Evolutionary conservation across 2,888 invertebrate species (phyloP).

Genomic region (Aporophyla nigra): DNA sequence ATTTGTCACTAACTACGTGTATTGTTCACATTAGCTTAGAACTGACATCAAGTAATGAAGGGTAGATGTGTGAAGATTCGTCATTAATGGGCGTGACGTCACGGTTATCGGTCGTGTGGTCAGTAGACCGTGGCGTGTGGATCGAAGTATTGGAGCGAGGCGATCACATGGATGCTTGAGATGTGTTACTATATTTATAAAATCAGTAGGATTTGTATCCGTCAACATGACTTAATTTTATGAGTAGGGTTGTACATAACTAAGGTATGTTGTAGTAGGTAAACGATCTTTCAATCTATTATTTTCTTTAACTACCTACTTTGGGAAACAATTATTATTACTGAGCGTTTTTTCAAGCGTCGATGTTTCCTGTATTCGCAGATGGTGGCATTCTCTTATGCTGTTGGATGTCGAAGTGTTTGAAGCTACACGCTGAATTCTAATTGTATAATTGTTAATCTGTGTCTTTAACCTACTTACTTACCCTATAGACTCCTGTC

Average conservation of each 20-base stretch:
- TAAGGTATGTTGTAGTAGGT: not conserved
- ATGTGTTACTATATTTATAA: not conserved
- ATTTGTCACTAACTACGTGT: slow-evolving; percentile 12
- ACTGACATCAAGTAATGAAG: slow-evolving; percentile 2
- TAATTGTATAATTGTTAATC: too few relatives aligned
- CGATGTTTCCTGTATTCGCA: too few relatives aligned
- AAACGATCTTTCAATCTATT: not conserved
- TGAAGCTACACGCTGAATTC: too few relatives aligned
- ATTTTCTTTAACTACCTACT: not conserved
- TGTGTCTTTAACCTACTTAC: too few relatives aligned
- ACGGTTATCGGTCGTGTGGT: not conserved
- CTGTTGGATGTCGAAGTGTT: too few relatives aligned
- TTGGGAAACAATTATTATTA: not conserved
- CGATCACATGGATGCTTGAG: not conserved
- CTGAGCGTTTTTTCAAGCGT: not conserved
- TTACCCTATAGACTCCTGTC: too few relatives aligned
- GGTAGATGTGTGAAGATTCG: slow-evolving; percentile 23
- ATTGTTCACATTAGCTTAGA: slow-evolving; percentile 25
- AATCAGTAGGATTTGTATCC: not conserved
- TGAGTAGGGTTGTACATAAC: not conserved
- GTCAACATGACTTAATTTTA: not conserved
- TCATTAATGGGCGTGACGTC: slow-evolving; percentile 42
- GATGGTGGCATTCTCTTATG: too few relatives aligned
- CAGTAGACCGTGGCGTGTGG: slow-evolving; percentile 9
- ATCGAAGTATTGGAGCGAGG: slow-evolving; percentile 19